Conservation (phyloP, 1,140 invertebrate species). For the Zaprionus ghesquierei region DNA sequence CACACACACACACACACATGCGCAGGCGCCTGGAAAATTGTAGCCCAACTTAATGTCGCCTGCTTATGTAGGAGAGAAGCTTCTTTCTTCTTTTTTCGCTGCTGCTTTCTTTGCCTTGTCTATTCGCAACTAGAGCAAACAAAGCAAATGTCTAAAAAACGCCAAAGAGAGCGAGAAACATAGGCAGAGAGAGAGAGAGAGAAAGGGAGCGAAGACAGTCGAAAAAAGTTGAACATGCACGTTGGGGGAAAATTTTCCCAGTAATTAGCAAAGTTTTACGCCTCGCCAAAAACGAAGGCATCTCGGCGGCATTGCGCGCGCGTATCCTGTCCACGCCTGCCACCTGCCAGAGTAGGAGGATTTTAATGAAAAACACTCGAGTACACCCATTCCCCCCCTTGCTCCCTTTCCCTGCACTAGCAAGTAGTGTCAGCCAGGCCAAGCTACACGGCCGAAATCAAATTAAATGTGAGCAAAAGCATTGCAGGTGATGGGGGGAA, state of each 20-base stretch:
- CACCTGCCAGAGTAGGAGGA: conserved; percentile 7
- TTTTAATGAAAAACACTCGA: conserved; percentile 54
- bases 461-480: conserved; percentile 53
- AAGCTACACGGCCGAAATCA: conserved; percentile 26
- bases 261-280: conserved; percentile 80
- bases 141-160: conserved; percentile 4
- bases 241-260: conserved; percentile 74
- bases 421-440: conserved; percentile 28
- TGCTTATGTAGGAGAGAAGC: background rate
- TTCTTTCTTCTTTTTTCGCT: background rate
- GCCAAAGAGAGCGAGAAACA: background rate
- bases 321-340: conserved; percentile 28
- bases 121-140: conserved; percentile 35
- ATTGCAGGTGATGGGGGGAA: background rate
- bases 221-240: conserved; percentile 55
- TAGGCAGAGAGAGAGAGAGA: conserved; percentile 11
- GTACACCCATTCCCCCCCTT: background rate
- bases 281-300: conserved; percentile 68
- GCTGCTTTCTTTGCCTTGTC: conserved; percentile 11
- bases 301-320: conserved; percentile 36
- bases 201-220: conserved; percentile 10
- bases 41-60: background rate
- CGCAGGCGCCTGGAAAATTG: conserved; percentile 1
- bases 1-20: background rate
- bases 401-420: no score